Evolutionary conservation across 2,888 invertebrate genomes (phyloP), one percentile per base, ranked within the genome.

Genomic region (Ashinkailepas kermadecensis): DNA sequence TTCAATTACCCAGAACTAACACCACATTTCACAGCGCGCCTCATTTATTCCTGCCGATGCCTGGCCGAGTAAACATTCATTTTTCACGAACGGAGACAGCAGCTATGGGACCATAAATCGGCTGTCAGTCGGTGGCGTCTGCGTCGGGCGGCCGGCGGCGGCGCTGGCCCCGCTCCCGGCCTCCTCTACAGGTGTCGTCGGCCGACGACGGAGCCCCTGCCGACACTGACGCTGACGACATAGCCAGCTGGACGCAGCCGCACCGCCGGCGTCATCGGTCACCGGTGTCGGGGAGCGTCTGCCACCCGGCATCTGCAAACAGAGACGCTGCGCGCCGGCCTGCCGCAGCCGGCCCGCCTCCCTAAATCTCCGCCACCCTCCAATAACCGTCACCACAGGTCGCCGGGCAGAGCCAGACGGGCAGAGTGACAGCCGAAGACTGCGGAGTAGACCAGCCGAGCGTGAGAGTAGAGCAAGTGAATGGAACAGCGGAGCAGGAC

Each of bases 1-100:
- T 54, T 74, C 74, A 74, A 74, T 74, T 74, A 18, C 74, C 54
- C 54, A 54, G 74, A 74, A 74, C 74, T 74, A 74, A 74, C 74
- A 74, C 18, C 74, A 74, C 74, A 74, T 74, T 74, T 74, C 74
- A 74, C 74, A 9, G 54, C 18, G 54, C 39, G 74, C 18, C 74
- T 74, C 74, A 54, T 74, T 74, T 74, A 21, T 74, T 74, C 9
- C 74, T 18, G 74, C 74, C 74, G 13, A 9, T 8, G 74, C 54
- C 54, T 74, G 74, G 25, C 74, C 11, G 21, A 12, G 74, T 74
- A 39, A 74, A 74, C 74, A 74, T 21, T 21, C 74, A 74, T 74
- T 74, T 74, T 18, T 74, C 74, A 74, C 39, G 9, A 9, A 8
- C 18, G 54, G 54, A 10, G 74, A 54, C 74, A 25, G 74, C 74